These are phyloP conservation scores for Pantala flavescens DNA, from an alignment of 1,140 invertebrate species.

Conservation along the genomic window DNA sequence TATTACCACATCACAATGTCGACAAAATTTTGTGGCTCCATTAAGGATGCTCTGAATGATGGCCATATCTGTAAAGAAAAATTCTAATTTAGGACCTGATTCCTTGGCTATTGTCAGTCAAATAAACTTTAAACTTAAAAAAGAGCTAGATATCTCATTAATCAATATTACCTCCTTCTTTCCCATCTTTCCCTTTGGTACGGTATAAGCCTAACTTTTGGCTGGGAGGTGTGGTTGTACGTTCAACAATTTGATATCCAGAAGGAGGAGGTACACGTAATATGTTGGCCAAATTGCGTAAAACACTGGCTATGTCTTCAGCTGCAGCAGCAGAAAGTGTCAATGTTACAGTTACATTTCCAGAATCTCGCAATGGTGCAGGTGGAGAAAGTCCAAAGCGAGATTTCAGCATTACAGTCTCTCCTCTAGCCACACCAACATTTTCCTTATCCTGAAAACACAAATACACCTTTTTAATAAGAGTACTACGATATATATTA, in stretches of 20 bases:
- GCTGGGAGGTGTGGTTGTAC: conserved; percentile 63
- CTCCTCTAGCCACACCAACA: conserved; percentile 30
- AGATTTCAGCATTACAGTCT: conserved; percentile 23
- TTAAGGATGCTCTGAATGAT: conserved; percentile 83
- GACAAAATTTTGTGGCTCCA: conserved; percentile 79
- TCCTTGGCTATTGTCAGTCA: background rate
- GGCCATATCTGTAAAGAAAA: conserved; percentile 24
- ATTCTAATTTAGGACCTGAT: background rate
- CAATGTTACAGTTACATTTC: conserved; percentile 85
- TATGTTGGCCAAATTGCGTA: conserved; percentile 82
- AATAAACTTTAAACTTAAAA: background rate
- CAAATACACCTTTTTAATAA: background rate
- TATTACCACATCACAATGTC: conserved; percentile 83
- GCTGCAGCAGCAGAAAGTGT: conserved; percentile 80
- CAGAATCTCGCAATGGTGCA: conserved; percentile 54
- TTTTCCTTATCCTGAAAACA: conserved; percentile 42
- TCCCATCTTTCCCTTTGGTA: conserved; percentile 68
- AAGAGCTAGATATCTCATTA: background rate
- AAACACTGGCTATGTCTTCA: conserved; percentile 82
- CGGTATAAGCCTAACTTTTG: conserved; percentile 70
- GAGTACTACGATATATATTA: background rate
- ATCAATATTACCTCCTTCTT: background rate
- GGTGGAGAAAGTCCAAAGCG: conserved; percentile 37
- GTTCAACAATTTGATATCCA: conserved; percentile 73
- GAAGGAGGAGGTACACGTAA: conserved; percentile 77